phyloP scores from a whole-genome alignment of 2,797 vertebrate genomes.

The Argyrosomus regius region DNA sequence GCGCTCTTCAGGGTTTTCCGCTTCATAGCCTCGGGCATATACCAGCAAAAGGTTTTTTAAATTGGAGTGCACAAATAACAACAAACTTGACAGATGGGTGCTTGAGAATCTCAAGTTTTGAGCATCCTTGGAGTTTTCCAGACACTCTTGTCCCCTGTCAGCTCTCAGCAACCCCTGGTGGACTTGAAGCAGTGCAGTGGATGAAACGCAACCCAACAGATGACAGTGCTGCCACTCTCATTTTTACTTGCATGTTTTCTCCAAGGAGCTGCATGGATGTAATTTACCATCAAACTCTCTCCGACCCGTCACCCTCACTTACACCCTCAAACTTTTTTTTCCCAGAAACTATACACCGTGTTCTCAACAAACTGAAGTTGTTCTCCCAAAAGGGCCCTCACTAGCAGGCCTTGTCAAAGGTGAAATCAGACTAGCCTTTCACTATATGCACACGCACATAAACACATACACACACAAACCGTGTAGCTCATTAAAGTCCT shows the following conservation, averaged over 20 bases:
- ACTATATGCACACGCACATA: not conserved
- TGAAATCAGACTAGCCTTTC: conserved; percentile 24
- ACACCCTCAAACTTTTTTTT: not conserved
- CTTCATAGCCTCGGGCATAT: conserved; percentile 29
- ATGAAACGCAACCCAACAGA: conserved; percentile 12
- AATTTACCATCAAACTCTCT: conserved; percentile 33
- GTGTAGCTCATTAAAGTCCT: not conserved
- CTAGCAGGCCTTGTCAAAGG: conserved; percentile 17
- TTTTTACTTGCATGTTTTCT: conserved; percentile 36
- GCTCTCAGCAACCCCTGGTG: conserved; percentile 20
- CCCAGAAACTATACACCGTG: not conserved
- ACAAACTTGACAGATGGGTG: conserved; percentile 50
- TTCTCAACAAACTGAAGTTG: conserved; percentile 9
- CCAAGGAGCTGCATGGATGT: conserved; percentile 9
- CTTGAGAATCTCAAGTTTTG: conserved; percentile 35
- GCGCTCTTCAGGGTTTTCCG: conserved; percentile 41
- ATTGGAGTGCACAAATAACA: conserved; percentile 53
- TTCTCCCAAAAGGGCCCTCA: conserved; percentile 35
- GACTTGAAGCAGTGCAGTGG: conserved; percentile 29
- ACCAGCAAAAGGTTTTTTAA: conserved; percentile 46
- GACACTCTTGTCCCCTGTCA: conserved; percentile 22
- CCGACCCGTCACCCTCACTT: conserved; percentile 9
- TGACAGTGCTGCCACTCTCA: conserved; percentile 23
- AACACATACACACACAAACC: not conserved
- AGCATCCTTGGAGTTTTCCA: conserved; percentile 37